Base-by-base conservation (phyloP, 2,888 invertebrate species). In the Morpho deidamia region DNA sequence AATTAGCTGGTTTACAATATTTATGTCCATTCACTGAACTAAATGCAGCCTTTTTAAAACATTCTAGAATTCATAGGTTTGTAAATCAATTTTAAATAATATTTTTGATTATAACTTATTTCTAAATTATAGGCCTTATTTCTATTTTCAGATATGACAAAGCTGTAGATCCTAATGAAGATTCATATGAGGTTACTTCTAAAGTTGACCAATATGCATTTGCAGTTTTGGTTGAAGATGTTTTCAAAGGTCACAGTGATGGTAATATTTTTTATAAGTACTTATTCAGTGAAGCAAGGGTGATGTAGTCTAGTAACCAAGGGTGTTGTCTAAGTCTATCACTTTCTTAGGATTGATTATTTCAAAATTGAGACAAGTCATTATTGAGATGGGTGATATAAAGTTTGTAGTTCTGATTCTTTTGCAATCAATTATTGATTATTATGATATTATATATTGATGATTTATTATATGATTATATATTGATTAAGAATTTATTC, bases 1-100 rank as follows among this genome's bases (percentile, higher is more conserved):
- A 96, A 72, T 88, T 97, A 34, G 96, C 95, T 9, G 96, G 96
- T 5, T 90, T 97, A 70, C 97, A 97, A 76, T 95, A 94, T 75
- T 89, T 95, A 9, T 95, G 93, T 78, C 91, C 92, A 63, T 92
- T 92, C 65, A 87, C 84, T 54, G 95, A 95, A 60, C 78, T 95
- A 11, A 93, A 91, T 44, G 74, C 90, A 49, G 90, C 91, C 40
- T 92, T 94, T 70, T 83, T 95, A 43, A 92, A 92, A 69, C 93
- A 94, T 78, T 92, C 93, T 10, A 92, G 92, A 70, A 89, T 90
- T 55, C 91, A 92, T 67, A 88, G 90, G 90, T 90, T 49, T 43
- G 12, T 39, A 41, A 41, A 10, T 8, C 12, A 37, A 5, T 8
- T 2, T 11, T 4, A 10, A 14, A 14, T 8, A 12, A 43, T 32